These are phyloP conservation scores for Diplolepis rosae DNA, from an alignment of 2,888 invertebrate species.

Conservation along the genomic window DNA sequence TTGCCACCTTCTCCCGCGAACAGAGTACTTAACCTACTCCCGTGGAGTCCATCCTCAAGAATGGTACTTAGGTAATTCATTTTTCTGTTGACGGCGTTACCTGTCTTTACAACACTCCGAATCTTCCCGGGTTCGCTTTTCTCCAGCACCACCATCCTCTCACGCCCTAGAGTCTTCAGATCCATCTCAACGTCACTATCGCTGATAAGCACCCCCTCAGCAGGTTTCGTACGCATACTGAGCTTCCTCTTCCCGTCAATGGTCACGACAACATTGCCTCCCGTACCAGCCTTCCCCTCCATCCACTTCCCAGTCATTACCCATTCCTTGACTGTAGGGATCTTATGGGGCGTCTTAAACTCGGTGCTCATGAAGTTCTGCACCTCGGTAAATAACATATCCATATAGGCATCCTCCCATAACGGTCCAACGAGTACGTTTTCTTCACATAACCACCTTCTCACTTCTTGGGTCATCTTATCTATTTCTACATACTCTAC, in stretches of 20 bases:
- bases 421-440: too few relatives aligned
- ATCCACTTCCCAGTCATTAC: too few relatives aligned
- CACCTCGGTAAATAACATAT: too few relatives aligned
- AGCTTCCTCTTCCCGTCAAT: neutral
- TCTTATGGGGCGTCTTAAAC: too few relatives aligned
- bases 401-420: too few relatives aligned
- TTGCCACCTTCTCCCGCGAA: slow-evolving; percentile 26
- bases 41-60: slow-evolving; percentile 15
- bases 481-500: too few relatives aligned
- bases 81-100: slow-evolving; percentile 14
- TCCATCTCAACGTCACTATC: neutral
- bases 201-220: neutral
- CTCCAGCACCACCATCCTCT: slow-evolving; percentile 23
- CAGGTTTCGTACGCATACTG: neutral
- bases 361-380: too few relatives aligned
- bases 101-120: slow-evolving; percentile 33
- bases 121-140: slow-evolving; percentile 37
- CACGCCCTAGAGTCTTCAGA: neutral
- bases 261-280: too few relatives aligned
- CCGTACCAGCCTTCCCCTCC: too few relatives aligned
- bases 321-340: too few relatives aligned
- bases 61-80: slow-evolving; percentile 34
- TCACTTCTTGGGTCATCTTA: too few relatives aligned
- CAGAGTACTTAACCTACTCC: slow-evolving; percentile 15
- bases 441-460: too few relatives aligned